Evolutionary conservation across 2,797 vertebrate genomes (phyloP).

Genomic region (Novumbra hubbsi): DNA sequence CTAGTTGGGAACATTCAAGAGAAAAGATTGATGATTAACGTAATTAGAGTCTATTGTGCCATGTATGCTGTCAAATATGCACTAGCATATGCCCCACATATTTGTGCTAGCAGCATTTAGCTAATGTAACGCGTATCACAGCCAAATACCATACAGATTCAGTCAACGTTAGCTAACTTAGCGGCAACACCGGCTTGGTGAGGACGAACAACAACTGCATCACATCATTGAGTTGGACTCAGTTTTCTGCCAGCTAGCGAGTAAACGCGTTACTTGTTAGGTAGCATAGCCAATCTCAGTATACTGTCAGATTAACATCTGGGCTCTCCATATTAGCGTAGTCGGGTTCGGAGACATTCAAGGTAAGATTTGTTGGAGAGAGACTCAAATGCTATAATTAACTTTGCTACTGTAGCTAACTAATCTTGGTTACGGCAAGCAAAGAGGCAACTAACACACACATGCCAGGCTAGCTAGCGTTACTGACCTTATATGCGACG

Average conservation of each 20-base stretch:
- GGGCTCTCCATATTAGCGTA: not conserved
- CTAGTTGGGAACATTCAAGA: not conserved
- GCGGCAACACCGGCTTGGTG: conserved; percentile 37
- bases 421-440: not conserved
- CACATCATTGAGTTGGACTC: conserved; percentile 30
- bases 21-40: not conserved
- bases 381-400: not conserved
- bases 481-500: no score
- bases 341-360: not conserved
- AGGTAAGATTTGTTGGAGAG: conserved; percentile 1
- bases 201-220: conserved; percentile 42
- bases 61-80: not conserved
- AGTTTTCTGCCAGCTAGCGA: not conserved
- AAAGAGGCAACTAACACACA: not conserved
- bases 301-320: not conserved
- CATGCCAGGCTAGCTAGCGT: not conserved
- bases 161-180: conserved; percentile 10
- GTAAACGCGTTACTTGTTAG: conserved; percentile 8
- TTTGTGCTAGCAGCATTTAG: not conserved
- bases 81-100: not conserved
- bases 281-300: not conserved
- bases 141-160: conserved; percentile 25
- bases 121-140: conserved; percentile 7
- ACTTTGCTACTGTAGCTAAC: not conserved
- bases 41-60: not conserved